A percentile compares a stretch with the other conserved stretches of the same genome.
These are phyloP conservation scores for Drosophila diplacantha DNA, from an alignment of 2,888 invertebrate genomes.

Conservation along the genomic window DNA sequence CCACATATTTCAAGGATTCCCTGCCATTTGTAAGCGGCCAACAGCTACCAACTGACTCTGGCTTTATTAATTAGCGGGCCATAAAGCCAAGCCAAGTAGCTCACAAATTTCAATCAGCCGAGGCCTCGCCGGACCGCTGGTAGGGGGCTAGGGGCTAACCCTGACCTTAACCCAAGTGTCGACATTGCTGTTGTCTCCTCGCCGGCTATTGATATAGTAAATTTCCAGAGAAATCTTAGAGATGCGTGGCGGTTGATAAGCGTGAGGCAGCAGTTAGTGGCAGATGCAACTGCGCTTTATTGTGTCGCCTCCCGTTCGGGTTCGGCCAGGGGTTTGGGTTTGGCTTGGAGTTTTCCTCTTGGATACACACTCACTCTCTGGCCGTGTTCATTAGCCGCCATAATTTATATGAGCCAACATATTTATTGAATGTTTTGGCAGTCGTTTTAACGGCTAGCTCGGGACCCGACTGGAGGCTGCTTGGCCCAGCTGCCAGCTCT, in stretches of 20 bases:
- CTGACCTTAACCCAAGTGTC: conserved; percentile 49
- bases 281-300: conserved; percentile 63
- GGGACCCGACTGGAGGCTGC: conserved; percentile 9
- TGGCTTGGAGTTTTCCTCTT: conserved; percentile 16
- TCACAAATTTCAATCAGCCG: conserved; percentile 65
- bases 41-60: conserved; percentile 16
- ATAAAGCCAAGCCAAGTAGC: conserved; percentile 70
- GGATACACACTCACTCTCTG: conserved; percentile 32
- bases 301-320: conserved; percentile 36
- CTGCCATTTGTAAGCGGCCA: conserved; percentile 3
- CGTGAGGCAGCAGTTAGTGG: conserved; percentile 43
- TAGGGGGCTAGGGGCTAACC: conserved; percentile 22
- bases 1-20: conserved; percentile 12
- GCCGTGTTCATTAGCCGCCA: conserved; percentile 69
- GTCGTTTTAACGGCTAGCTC: conserved; percentile 61
- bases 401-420: conserved; percentile 72
- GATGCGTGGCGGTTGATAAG: conserved; percentile 67
- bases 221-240: conserved; percentile 69
- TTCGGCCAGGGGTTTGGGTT: not conserved
- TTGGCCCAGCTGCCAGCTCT: conserved; percentile 40
- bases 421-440: conserved; percentile 74
- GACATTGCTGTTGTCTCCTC: conserved; percentile 51
- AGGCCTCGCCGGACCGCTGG: conserved; percentile 12
- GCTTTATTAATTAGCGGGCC: conserved; percentile 60
- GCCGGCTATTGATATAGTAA: conserved; percentile 64